Percentiles rank a stretch among this genome's conserved stretches.
Conservation (phyloP, 1,140 invertebrate species). For the Formica exsecta region DNA sequence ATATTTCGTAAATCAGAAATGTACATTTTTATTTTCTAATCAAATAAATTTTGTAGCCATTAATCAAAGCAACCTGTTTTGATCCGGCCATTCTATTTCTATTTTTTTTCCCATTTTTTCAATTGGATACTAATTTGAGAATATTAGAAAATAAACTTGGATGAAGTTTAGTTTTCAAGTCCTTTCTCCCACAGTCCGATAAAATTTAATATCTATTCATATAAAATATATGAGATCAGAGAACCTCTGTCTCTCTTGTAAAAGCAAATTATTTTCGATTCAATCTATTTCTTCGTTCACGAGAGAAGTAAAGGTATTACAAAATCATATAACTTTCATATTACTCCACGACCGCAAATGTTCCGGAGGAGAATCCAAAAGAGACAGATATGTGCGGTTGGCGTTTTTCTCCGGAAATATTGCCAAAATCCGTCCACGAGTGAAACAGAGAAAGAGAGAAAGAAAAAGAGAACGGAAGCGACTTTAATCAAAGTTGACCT, state of each 20-base stretch:
- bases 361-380: background rate
- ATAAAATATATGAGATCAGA: background rate
- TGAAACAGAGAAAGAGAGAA: background rate
- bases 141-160: background rate
- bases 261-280: constrained; percentile 30
- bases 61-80: background rate
- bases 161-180: background rate
- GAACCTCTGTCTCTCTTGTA: background rate
- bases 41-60: background rate
- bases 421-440: constrained; percentile 9
- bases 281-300: constrained; percentile 11
- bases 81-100: background rate
- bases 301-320: constrained; percentile 5
- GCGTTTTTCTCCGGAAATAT: constrained; percentile 25
- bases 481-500: constrained; percentile 56
- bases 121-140: background rate
- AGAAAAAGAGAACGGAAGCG: background rate
- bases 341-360: constrained; percentile 1
- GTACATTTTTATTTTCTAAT: constrained; percentile 1
- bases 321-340: constrained; percentile 25
- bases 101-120: background rate
- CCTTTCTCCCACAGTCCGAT: background rate
- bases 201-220: constrained; percentile 19
- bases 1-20: background rate
- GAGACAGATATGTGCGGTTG: constrained; percentile 2